Base-by-base conservation (phyloP, 2,888 invertebrate species). In the Capitulum mitella region DNA sequence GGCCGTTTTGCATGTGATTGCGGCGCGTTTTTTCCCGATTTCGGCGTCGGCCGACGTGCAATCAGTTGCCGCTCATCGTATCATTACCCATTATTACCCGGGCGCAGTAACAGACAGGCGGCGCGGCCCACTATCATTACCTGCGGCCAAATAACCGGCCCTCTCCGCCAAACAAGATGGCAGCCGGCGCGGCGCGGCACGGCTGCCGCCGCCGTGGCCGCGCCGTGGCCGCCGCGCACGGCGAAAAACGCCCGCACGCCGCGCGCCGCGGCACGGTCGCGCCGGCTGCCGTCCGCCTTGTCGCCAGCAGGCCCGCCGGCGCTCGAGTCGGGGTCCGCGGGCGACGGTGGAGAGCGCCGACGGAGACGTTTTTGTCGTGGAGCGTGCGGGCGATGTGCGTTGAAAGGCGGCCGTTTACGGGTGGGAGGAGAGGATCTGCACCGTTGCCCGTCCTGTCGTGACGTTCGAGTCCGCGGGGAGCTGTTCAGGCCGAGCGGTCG, bases 31-130 rank as follows among this genome's bases (percentile, higher is more conserved):
- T 64, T 70, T 40, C 70, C 29, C 70, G 70, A 70, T 70, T 70
- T 40, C 40, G 70, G 70, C 70, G 70, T 64, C 70, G 12, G 70
- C 22, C 70, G 37, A 40, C 70, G 70, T 70, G 70, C 70, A 70
- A 70, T 70, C 70, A 70, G 70, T 70, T 70, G 70, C 70, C 70
- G 70, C 70, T 70, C 70, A 70, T 70, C 70, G 70, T 70, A 70
- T 70, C 70, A 70, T 70, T 70, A 70, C 70, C 37, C 70, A 40
- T 70, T 70, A 70, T 70, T 70, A 70, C 70, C 70, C 22, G 70
- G 37, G 26, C 19, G 5, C 26, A 40, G 70, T 70, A 70, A 70
- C 70, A 70, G 70, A 40, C 70, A 70, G 70, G 8, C 70, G 70
- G 37, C 0, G 40, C 26, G 37, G 22, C 10, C 40, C 29, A 40